Percentiles rank a stretch among this genome's conserved stretches.
Conservation (phyloP, 2,888 invertebrate genomes). For the Amiota communis region DNA sequence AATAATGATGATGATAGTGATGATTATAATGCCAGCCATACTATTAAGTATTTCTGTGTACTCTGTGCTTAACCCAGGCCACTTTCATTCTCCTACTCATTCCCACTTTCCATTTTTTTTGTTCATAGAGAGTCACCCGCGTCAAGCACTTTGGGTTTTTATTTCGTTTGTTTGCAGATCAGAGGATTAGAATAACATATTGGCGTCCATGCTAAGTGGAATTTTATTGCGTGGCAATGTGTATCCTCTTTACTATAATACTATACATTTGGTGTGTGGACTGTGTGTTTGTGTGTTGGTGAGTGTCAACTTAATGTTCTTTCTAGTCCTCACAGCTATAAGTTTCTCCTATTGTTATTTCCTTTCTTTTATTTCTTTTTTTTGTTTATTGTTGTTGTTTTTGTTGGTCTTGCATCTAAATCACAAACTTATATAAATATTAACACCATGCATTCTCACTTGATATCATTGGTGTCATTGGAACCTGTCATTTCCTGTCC, state of each 20-base stretch:
- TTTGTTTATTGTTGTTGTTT: background rate
- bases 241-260: background rate
- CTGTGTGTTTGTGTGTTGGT: background rate
- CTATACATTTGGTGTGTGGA: background rate
- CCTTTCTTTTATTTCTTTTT: background rate
- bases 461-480: background rate
- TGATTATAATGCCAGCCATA: background rate
- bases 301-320: constrained; percentile 2
- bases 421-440: constrained; percentile 33
- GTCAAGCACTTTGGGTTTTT: constrained; percentile 32
- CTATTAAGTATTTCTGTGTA: background rate
- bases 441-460: constrained; percentile 25
- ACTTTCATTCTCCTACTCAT: background rate
- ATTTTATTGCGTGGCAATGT: constrained; percentile 43
- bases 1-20: constrained; percentile 5
- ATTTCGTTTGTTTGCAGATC: constrained; percentile 45
- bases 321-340: background rate
- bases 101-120: too few relatives aligned
- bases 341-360: background rate
- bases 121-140: background rate
- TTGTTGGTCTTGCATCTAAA: constrained; percentile 6
- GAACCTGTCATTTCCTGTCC: background rate
- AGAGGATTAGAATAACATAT: constrained; percentile 45
- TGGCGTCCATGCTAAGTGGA: constrained; percentile 42
- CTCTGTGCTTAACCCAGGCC: background rate